These are phyloP conservation scores for Crotalus tigris DNA, from an alignment of 2,113 vertebrate species.

Conservation along the genomic window DNA sequence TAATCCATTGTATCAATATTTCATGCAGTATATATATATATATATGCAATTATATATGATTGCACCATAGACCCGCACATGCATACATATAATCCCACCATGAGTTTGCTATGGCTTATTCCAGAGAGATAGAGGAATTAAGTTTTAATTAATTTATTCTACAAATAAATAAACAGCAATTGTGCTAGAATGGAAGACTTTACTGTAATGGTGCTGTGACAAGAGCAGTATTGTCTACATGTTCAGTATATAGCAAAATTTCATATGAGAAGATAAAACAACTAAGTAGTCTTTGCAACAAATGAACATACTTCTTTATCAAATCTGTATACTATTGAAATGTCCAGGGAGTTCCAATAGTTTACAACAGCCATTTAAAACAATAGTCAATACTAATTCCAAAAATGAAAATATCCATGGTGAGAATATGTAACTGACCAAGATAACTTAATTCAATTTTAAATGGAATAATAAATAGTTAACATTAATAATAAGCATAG, in stretches of 20 bases:
- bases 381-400: not conserved
- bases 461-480: not conserved
- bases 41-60: not conserved
- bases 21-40: not conserved
- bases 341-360: not conserved
- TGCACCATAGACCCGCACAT: not conserved
- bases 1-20: not conserved
- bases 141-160: not conserved
- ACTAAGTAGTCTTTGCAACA: not conserved
- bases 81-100: not conserved
- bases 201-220: not conserved
- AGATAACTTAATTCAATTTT: not conserved
- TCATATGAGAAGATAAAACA: not conserved
- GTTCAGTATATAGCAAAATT: not conserved
- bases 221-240: not conserved
- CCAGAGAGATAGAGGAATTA: not conserved
- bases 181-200: not conserved
- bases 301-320: not conserved
- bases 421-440: not conserved
- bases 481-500: not conserved
- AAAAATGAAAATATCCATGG: not conserved
- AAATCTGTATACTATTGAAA: not conserved
- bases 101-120: not conserved
- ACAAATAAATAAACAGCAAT: not conserved
- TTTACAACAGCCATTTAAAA: not conserved